These are phyloP conservation scores for Halichoerus grypus DNA, from an alignment of 2,113 vertebrate species.

Conservation along the genomic window DNA sequence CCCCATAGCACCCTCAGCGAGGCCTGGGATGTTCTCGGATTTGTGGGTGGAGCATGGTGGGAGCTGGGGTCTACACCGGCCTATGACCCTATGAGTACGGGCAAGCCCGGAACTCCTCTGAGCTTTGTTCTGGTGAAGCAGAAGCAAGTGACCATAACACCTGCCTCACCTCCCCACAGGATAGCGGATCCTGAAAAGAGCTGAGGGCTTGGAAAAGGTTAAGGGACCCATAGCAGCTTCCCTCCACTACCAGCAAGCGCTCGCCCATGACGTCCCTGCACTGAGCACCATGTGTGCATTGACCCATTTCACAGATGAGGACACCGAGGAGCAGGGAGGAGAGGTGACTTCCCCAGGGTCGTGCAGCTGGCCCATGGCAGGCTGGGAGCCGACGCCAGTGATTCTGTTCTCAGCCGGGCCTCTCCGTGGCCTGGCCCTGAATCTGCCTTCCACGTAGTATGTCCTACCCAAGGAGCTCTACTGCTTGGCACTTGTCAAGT, in stretches of 20 bases:
- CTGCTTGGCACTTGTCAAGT: rapidly evolving
- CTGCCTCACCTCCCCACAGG: neutral
- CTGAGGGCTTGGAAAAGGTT: rapidly evolving
- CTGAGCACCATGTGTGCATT: rapidly evolving
- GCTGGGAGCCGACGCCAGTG: neutral
- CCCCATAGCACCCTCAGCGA: neutral
- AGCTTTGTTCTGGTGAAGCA: neutral
- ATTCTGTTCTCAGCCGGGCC: no score
- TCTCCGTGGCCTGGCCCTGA: rapidly evolving
- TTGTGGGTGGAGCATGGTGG: neutral
- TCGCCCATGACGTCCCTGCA: rapidly evolving
- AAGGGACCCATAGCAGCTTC: neutral
- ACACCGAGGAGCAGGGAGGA: rapidly evolving
- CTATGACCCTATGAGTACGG: neutral
- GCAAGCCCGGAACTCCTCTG: neutral
- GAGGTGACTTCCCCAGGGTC: neutral
- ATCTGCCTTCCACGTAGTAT: rapidly evolving
- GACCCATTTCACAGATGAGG: neutral
- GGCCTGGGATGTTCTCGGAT: neutral
- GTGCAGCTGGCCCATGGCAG: rapidly evolving
- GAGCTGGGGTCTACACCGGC: neutral
- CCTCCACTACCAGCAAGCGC: rapidly evolving
- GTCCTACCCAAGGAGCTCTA: rapidly evolving
- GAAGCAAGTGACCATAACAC: rapidly evolving
- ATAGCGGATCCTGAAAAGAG: rapidly evolving